Evolutionary conservation across 64 coral and sea anemone species (phyloP).

Genomic region (Stichodactyla mertensii): DNA sequence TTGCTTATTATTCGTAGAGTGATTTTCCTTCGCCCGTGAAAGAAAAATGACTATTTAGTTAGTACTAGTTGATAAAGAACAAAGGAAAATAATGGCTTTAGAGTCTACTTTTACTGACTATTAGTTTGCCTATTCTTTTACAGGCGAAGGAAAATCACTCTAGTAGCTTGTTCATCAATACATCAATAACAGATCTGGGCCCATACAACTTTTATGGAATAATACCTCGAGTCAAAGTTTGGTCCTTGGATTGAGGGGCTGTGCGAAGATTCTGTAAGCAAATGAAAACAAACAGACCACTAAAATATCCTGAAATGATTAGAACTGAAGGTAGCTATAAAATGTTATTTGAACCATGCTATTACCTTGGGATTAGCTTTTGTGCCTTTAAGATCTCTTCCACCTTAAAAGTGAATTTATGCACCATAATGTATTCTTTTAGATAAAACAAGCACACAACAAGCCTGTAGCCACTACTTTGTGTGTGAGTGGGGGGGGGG

Average conservation of each 20-base stretch:
- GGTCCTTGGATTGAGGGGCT: constrained; percentile 84
- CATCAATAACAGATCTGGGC: neutral
- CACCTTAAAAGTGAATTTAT: constrained; percentile 42
- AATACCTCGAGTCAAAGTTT: constrained; percentile 70
- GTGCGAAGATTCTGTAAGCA: constrained; percentile 70
- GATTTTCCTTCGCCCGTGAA: too few relatives aligned
- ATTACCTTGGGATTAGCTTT: constrained; percentile 87
- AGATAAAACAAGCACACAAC: neutral
- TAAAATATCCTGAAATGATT: too few relatives aligned
- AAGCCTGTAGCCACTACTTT: too few relatives aligned
- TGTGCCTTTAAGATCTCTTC: constrained; percentile 91
- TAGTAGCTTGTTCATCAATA: neutral
- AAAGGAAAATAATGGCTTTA: too few relatives aligned
- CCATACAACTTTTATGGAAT: neutral
- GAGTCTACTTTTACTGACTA: too few relatives aligned
- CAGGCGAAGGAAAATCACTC: too few relatives aligned
- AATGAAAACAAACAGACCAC: neutral
- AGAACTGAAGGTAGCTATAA: neutral
- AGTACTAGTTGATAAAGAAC: too few relatives aligned
- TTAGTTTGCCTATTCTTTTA: too few relatives aligned
- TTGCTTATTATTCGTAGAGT: too few relatives aligned
- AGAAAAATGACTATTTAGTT: too few relatives aligned
- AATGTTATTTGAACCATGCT: neutral
- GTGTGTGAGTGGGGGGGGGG: too few relatives aligned
- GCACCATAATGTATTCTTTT: neutral